Evolutionary conservation across 2,888 invertebrate genomes (phyloP), one percentile per base, ranked within the genome.

Genomic region (Chorisops tibialis): DNA sequence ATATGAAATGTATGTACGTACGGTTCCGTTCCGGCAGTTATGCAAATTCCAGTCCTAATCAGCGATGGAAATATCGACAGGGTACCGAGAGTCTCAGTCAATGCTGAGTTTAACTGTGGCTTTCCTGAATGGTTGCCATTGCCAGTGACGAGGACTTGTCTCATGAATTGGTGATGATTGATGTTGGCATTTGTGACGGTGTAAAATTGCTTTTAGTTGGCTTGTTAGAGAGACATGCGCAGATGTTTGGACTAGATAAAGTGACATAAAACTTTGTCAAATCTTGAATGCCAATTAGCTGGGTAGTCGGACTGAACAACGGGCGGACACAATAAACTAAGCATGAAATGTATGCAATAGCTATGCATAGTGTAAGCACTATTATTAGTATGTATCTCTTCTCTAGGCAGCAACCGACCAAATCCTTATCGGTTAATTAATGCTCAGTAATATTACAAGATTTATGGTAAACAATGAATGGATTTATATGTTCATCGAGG

Each of bases 11-110:
- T 56, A 45, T 56, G 56, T 56, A 56, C n/a, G 18, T 45, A 49
- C 58, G 62, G 43, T 62, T 62, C 50, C 62, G 49, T 48, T 62
- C 47, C 59, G 62, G 50, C 62, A 58, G 62, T 51, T 62, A 58
- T 62, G 62, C 62, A 62, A 62, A 62, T 62, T 62, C 41, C 41
- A 18, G 30, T 21, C 41, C 59, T 62, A 62, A 59, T 59, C 58
- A 59, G 39, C 41, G 62, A 19, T 59, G 21, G n/a, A 51, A 18
- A 58, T 43, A 22, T 38, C 41, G 37, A 9, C 30, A 7, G 30
- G 30, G 9, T 30, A 7, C 9, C 5, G 5, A 9, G 30, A 30
- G 30, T 30, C 7, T 9, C 30, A n/a, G 30, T 9, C 30, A 30
- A 9, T 9, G 30, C 30, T 30, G 30, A 30, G 7, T 30, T 30